Evolutionary conservation across 2,113 vertebrate species (phyloP), one percentile per base, ranked within the genome.

Genomic region (Camelus dromedarius): DNA sequence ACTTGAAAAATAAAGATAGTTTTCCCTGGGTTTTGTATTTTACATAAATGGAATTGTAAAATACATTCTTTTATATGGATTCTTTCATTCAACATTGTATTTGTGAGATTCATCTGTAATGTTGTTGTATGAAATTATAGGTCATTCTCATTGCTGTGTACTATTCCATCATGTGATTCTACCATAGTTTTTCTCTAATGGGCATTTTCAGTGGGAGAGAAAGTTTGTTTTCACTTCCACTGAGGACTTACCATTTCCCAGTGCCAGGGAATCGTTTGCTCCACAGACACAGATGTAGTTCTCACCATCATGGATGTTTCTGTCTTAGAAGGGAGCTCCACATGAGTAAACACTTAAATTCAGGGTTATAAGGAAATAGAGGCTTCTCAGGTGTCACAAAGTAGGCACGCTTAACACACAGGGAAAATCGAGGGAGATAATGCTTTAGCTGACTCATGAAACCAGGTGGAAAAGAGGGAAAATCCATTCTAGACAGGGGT

Each of bases 1-100:
- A 93, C 13, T 95, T 80, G 64, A 22, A 91, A 96, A 95, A 48
- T 84, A 54, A 28, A 80, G 90, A 90, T 80, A 5, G 6, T 95
- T 95, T 93, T 30, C 80, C 50, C 16, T 85, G 60, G 30, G 26
- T 90, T 96, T 72, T 91, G 9, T 60, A 73, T 76, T 91, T 92
- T 82, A 56, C 28, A 46, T 80, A 75, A 89, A 70, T 83, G 52
- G 32, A 52, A 80, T 96, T 30, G 24, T 82, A n/a, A 56, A 92
- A 9, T 56, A 32, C 50, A 24, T 62, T 80, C 16, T 52, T 80
- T 91, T 93, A 84, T 50, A 56, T 95, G 50, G 10, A 46, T 28
- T 60, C 28, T 87, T 84, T 62, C 87, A 89, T 62, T 35, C 52
- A 58, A 0, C 0, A 58, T 35, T 92, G 6, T 94, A 28, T 96